Conservation (phyloP, 2,888 invertebrate species). For the Caradrina clavipalpis region DNA sequence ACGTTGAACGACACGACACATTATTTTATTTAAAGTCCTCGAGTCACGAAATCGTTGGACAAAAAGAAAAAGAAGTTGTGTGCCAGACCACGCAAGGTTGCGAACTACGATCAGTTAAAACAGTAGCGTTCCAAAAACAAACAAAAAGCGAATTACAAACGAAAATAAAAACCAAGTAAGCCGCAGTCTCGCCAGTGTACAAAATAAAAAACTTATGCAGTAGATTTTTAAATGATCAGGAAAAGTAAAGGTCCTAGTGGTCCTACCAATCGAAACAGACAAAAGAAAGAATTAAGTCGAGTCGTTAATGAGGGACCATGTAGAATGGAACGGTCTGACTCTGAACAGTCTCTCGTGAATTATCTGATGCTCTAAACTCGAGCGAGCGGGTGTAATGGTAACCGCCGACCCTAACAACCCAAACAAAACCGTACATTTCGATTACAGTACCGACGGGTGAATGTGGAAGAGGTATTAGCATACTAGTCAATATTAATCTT, state of each 20-base stretch:
- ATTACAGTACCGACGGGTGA: conserved; percentile 57
- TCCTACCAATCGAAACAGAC: conserved; percentile 66
- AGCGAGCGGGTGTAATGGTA: conserved; percentile 64
- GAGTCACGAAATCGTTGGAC: conserved; percentile 78
- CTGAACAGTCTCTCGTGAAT: conserved; percentile 70
- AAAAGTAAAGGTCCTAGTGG: conserved; percentile 68
- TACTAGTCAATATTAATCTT: conserved; percentile 73
- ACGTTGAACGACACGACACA: conserved; percentile 56
- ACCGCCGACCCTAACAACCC: conserved; percentile 67
- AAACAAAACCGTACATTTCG: conserved; percentile 70
- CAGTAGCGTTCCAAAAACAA: conserved; percentile 81
- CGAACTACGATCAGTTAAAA: conserved; percentile 82
- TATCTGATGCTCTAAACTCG: conserved; percentile 70
- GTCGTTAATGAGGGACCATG: conserved; percentile 77
- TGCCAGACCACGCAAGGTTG: conserved; percentile 78
- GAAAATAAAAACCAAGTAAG: conserved; percentile 78
- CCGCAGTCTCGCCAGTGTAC: conserved; percentile 61
- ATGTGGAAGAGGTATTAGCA: conserved; percentile 64
- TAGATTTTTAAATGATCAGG: conserved; percentile 69
- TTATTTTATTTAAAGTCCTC: conserved; percentile 56
- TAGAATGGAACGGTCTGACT: conserved; percentile 64
- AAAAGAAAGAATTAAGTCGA: conserved; percentile 66
- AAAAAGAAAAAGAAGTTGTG: conserved; percentile 73
- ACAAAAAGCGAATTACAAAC: conserved; percentile 71
- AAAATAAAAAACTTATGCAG: conserved; percentile 65